A percentile compares a stretch with the other conserved stretches of the same genome.
These are phyloP conservation scores for Drosophila persimilis DNA, from an alignment of 1,140 invertebrate genomes.

Conservation along the genomic window DNA sequence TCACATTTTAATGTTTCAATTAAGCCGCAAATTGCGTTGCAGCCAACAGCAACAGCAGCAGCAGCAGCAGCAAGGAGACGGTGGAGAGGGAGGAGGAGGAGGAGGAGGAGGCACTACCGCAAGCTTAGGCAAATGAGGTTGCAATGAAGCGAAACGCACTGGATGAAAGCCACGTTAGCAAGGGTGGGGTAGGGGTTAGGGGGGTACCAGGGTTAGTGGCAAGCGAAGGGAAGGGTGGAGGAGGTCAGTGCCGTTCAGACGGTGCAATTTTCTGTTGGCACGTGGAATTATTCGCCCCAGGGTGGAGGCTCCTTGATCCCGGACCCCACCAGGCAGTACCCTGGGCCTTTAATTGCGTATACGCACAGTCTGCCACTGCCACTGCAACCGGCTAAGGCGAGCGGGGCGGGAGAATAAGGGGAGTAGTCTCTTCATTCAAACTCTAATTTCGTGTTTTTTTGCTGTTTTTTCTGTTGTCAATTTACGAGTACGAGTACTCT, in stretches of 20 bases:
- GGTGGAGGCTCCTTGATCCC: too few species aligned
- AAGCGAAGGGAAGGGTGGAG: not conserved
- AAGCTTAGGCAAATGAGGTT: constrained; percentile 53
- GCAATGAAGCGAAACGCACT: constrained; percentile 68
- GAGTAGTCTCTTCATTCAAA: not conserved
- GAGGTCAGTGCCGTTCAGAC: constrained; percentile 2
- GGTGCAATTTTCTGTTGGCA: constrained; percentile 44
- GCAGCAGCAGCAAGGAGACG: constrained; percentile 14
- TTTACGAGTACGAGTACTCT: not conserved
- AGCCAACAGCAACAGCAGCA: constrained; percentile 38
- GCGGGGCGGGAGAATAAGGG: not conserved
- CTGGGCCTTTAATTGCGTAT: constrained; percentile 60
- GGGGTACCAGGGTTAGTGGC: constrained; percentile 11
- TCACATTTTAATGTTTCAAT: constrained; percentile 83
- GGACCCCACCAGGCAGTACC: too few species aligned
- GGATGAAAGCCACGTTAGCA: constrained; percentile 57
- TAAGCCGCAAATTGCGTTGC: constrained; percentile 78
- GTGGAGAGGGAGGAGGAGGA: not conserved
- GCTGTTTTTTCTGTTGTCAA: not conserved
- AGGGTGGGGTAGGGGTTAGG: not conserved
- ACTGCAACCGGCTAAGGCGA: not conserved
- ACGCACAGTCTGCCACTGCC: constrained; percentile 35
- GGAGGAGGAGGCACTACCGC: constrained; percentile 50
- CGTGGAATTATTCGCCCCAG: constrained; percentile 51
- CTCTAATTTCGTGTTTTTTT: not conserved